Percentiles rank a stretch among this genome's conserved stretches.
phyloP scores from a whole-genome alignment of 2,888 invertebrate genomes.

The Orthonychiurus folsomi region DNA sequence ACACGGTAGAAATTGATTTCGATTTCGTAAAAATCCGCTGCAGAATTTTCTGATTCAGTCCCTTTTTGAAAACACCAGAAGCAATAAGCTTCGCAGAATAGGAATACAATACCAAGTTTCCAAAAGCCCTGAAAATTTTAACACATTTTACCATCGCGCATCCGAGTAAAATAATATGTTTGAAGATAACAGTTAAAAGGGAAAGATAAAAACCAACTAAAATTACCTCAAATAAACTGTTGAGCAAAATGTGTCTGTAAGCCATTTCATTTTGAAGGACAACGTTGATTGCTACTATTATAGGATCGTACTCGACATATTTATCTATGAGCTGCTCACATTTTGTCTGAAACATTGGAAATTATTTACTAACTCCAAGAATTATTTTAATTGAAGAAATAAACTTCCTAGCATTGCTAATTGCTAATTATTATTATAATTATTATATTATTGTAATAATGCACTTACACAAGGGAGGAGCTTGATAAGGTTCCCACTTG shows the following conservation, averaged over 20 bases:
- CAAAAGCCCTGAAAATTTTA: slow-evolving; percentile 54
- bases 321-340: slow-evolving; percentile 74
- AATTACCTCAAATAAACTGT: slow-evolving; percentile 64
- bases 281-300: slow-evolving; percentile 75
- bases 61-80: slow-evolving; percentile 49
- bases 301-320: slow-evolving; percentile 84
- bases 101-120: slow-evolving; percentile 68
- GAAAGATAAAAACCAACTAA: too few relatives aligned
- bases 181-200: too few relatives aligned
- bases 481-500: slow-evolving; percentile 35
- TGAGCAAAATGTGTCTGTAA: slow-evolving; percentile 75
- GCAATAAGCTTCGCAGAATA: slow-evolving; percentile 71
- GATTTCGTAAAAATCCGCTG: slow-evolving; percentile 33
- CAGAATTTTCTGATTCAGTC: slow-evolving; percentile 20
- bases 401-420: slow-evolving; percentile 4
- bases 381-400: too few relatives aligned
- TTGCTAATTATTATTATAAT: not conserved
- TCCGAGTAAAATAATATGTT: not conserved
- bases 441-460: not conserved
- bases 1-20: slow-evolving; percentile 39
- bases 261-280: slow-evolving; percentile 70
- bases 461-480: slow-evolving; percentile 34
- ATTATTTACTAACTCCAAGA: not conserved
- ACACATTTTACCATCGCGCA: not conserved
- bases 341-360: slow-evolving; percentile 55